A percentile compares a stretch with the other conserved stretches of the same genome.
phyloP scores from a whole-genome alignment of 2,888 invertebrate species.

The Nowickia ferox region DNA sequence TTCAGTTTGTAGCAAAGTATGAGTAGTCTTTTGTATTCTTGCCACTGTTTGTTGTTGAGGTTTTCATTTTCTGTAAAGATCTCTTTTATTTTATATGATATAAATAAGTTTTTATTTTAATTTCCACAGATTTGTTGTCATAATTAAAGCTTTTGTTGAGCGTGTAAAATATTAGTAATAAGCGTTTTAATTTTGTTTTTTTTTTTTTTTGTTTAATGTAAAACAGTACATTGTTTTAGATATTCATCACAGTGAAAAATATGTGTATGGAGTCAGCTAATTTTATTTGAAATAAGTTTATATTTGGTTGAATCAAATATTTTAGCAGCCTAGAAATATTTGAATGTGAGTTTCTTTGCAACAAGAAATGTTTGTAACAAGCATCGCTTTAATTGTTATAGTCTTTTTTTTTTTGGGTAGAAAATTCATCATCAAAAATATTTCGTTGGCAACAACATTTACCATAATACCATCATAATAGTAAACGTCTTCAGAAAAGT shows the following conservation, averaged over 20 bases:
- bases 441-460: too few relatives aligned
- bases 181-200: constrained; percentile 57
- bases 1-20: constrained; percentile 42
- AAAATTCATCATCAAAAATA: too few relatives aligned
- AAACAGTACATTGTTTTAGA: constrained; percentile 19
- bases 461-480: too few relatives aligned
- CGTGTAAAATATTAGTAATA: constrained; percentile 71
- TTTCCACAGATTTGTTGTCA: constrained; percentile 54
- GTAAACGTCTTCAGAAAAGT: too few relatives aligned
- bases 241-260: background rate
- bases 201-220: constrained; percentile 1
- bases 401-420: too few relatives aligned
- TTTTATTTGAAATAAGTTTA: too few relatives aligned
- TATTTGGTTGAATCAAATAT: too few relatives aligned
- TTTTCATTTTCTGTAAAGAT: constrained; percentile 49
- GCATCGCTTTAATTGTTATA: too few relatives aligned
- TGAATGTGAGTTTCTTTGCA: too few relatives aligned
- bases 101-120: constrained; percentile 36
- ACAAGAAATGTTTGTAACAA: too few relatives aligned
- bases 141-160: constrained; percentile 67
- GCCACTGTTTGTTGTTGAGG: constrained; percentile 31
- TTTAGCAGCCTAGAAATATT: too few relatives aligned
- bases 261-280: background rate
- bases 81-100: constrained; percentile 42
- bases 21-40: constrained; percentile 63